Conservation (phyloP, 2,113 vertebrate species). For the Forbesichthys agassizii region DNA sequence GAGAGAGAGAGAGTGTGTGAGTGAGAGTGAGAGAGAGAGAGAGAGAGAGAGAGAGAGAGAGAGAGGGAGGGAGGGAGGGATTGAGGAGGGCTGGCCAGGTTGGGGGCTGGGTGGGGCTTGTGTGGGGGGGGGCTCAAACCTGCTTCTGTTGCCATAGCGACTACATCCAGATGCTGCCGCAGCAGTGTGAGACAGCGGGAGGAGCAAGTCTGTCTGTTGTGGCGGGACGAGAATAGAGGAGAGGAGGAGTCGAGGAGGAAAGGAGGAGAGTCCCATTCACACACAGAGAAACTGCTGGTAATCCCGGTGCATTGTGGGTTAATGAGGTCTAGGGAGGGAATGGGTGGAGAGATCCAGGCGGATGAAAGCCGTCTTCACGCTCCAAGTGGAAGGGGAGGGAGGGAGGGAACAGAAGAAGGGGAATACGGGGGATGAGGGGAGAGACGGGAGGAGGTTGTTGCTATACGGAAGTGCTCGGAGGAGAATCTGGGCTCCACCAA, state of each 20-base stretch:
- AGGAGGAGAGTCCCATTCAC: slow-evolving; percentile 38
- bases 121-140: slow-evolving; percentile 57
- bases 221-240: slow-evolving; percentile 46
- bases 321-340: slow-evolving; percentile 35
- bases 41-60: slow-evolving; percentile 21
- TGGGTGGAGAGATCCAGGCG: slow-evolving; percentile 51
- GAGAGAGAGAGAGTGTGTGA: slow-evolving; percentile 15
- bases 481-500: slow-evolving; percentile 69
- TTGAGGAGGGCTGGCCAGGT: neutral
- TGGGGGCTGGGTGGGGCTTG: slow-evolving; percentile 26
- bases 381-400: slow-evolving; percentile 31
- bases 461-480: slow-evolving; percentile 77
- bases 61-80: neutral
- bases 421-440: slow-evolving; percentile 55
- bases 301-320: slow-evolving; percentile 63
- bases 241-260: neutral
- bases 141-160: slow-evolving; percentile 69
- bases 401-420: slow-evolving; percentile 33
- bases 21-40: slow-evolving; percentile 6
- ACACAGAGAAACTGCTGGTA: slow-evolving; percentile 51
- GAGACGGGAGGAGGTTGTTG: slow-evolving; percentile 73
- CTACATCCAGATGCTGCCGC: slow-evolving; percentile 75
- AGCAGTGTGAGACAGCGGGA: slow-evolving; percentile 63
- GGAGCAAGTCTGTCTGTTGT: slow-evolving; percentile 50
- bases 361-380: slow-evolving; percentile 46